Base-by-base conservation (phyloP, 2,113 vertebrate genomes). In the Hirundichthys speculiger region DNA sequence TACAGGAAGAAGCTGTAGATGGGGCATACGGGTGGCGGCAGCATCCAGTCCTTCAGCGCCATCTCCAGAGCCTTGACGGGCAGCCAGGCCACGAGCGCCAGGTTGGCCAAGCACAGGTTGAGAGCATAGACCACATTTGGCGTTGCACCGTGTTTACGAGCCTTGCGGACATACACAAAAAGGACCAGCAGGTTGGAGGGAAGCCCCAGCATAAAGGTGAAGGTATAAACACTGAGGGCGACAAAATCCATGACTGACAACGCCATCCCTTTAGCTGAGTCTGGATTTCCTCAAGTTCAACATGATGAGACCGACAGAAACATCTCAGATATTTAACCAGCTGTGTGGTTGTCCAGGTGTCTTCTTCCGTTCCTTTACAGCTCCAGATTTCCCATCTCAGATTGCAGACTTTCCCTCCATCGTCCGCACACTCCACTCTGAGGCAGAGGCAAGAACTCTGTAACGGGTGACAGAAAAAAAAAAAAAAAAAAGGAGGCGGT, bases 81-180 rank as follows among this genome's bases (percentile, higher is more conserved):
- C 70, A 94, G 76, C 90, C 93, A 93, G 49, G 64, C 84, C 30
- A 93, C 87, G 1, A 94, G 83, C 1, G 50, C 82, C 76, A 95
- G 75, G 80, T 95, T 94, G 61, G 94, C 90, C 21, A 91, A 3
- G 54, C 93, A 93, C 48, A 94, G 69, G 83, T 94, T 95, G 20
- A 94, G 90, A 34, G 92, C 93, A 21, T 94, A 95, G 65, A 95
- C 91, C 41, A 92, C 91, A 4, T 91, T 93, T 64, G 94, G 93
- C 0, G 93, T 93, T 69, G 89, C 77, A 0, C 92, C 91, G 0
- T 64, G 90, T 60, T 89, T 93, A 12, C 64, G 58, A 46, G 92
- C 90, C 73, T 94, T 93, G 40, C 91, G 92, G 8, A 85, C 63
- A 13, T 94, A 94, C 3, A 91, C 83, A 0, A 86, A 86, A 5